These are phyloP conservation scores for Phlogophora meticulosa DNA, from an alignment of 2,888 invertebrate genomes.

Conservation along the genomic window DNA sequence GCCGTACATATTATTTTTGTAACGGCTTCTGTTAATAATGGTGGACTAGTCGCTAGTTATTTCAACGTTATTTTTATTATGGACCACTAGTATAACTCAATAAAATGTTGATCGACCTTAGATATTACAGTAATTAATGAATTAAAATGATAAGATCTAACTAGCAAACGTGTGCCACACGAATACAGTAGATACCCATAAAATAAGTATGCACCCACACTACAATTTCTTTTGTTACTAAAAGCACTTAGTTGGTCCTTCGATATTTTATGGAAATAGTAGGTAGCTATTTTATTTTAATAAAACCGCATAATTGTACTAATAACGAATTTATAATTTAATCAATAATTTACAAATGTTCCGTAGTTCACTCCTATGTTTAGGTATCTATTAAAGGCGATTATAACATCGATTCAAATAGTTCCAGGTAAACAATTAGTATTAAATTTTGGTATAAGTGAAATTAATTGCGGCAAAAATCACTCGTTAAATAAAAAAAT, in stretches of 20 bases:
- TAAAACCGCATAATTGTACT: constrained; percentile 73
- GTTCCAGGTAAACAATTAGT: constrained; percentile 48
- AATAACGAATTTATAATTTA: constrained; percentile 83
- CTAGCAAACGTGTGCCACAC: too few relatives aligned
- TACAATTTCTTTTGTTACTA: neutral
- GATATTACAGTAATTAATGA: neutral
- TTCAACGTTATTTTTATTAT: constrained; percentile 11
- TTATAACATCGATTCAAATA: constrained; percentile 61
- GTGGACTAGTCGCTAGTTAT: neutral
- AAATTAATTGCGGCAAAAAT: constrained; percentile 15
- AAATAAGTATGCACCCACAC: neutral
- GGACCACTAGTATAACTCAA: neutral
- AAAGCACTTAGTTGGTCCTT: neutral
- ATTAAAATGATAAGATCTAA: constrained; percentile 28
- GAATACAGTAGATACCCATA: neutral
- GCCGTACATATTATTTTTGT: constrained; percentile 7
- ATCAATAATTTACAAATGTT: constrained; percentile 80
- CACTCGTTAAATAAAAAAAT: constrained; percentile 42
- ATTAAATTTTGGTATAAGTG: constrained; percentile 36
- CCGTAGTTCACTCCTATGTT: constrained; percentile 57
- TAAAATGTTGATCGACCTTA: constrained; percentile 2
- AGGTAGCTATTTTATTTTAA: constrained; percentile 24
- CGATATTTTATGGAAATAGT: neutral
- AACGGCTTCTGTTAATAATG: constrained; percentile 6
- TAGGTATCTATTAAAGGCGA: constrained; percentile 51